A percentile compares a stretch with the other conserved stretches of the same genome.
phyloP scores from a whole-genome alignment of 2,113 vertebrate genomes.

The Craseonycteris thonglongyai region DNA sequence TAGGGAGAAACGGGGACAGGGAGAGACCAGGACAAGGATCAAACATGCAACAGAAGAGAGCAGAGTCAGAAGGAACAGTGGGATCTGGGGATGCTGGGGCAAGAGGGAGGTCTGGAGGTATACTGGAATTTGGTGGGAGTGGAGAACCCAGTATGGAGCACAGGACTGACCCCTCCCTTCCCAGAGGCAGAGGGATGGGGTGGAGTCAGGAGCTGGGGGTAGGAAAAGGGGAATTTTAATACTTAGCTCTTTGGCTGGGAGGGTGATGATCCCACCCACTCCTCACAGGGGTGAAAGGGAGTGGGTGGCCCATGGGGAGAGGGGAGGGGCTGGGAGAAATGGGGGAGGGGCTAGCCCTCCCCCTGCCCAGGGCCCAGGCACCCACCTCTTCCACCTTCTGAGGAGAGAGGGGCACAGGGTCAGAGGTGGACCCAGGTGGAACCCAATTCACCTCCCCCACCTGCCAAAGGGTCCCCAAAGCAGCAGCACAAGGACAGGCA shows the following conservation, averaged over 20 bases:
- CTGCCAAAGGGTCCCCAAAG: conserved; percentile 27
- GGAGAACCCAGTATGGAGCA: neutral
- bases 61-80: conserved; percentile 32
- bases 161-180: conserved; percentile 49
- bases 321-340: conserved; percentile 51
- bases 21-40: neutral
- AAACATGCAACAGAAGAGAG: conserved; percentile 53
- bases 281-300: conserved; percentile 39
- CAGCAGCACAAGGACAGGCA: conserved; percentile 57
- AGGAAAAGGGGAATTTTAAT: conserved; percentile 12
- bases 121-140: neutral
- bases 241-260: conserved; percentile 73
- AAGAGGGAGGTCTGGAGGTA: neutral
- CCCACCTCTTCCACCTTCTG: conserved; percentile 79
- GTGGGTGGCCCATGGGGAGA: conserved; percentile 45
- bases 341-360: conserved; percentile 65
- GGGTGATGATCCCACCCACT: conserved; percentile 52
- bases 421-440: conserved; percentile 14
- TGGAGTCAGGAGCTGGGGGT: neutral
- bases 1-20: neutral
- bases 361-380: conserved; percentile 63
- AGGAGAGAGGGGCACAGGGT: conserved; percentile 71
- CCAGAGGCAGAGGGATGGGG: neutral
- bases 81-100: neutral
- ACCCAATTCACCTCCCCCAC: conserved; percentile 3